These are phyloP conservation scores for Perodicticus potto DNA, from an alignment of 2,797 vertebrate species.

Conservation along the genomic window DNA sequence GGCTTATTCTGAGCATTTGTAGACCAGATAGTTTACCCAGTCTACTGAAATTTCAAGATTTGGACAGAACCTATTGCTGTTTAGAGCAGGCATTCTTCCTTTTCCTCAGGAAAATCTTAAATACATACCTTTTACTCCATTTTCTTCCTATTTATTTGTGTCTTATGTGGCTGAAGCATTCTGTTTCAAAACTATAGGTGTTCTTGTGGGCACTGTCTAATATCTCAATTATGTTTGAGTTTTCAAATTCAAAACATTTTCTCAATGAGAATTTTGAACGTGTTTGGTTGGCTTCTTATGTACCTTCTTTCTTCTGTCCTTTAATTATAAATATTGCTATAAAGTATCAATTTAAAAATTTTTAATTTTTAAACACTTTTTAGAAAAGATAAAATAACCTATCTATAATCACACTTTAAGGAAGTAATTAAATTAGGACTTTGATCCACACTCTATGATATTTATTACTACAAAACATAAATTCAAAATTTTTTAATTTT, in stretches of 20 bases:
- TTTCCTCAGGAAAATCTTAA: not conserved
- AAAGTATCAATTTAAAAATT: too few species aligned
- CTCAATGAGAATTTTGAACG: not conserved
- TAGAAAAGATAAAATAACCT: too few species aligned
- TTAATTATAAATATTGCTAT: not conserved
- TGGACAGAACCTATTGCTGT: not conserved
- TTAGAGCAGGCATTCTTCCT: conserved; percentile 10
- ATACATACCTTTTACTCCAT: not conserved
- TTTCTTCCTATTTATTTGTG: not conserved
- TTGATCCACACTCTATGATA: too few species aligned
- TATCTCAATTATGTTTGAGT: not conserved
- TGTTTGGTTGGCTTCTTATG: not conserved
- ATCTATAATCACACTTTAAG: too few species aligned
- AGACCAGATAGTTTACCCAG: not conserved
- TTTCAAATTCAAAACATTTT: not conserved
- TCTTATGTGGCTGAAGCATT: not conserved
- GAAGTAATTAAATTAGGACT: too few species aligned
- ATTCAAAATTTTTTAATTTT: too few species aligned
- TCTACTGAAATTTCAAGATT: not conserved
- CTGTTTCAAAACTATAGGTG: not conserved
- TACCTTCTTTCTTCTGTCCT: not conserved
- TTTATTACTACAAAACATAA: too few species aligned
- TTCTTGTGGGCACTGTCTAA: not conserved
- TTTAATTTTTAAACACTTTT: too few species aligned
- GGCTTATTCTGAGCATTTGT: not conserved